Conservation (phyloP, 2,888 invertebrate genomes). For the Platynereis dumerilii region DNA sequence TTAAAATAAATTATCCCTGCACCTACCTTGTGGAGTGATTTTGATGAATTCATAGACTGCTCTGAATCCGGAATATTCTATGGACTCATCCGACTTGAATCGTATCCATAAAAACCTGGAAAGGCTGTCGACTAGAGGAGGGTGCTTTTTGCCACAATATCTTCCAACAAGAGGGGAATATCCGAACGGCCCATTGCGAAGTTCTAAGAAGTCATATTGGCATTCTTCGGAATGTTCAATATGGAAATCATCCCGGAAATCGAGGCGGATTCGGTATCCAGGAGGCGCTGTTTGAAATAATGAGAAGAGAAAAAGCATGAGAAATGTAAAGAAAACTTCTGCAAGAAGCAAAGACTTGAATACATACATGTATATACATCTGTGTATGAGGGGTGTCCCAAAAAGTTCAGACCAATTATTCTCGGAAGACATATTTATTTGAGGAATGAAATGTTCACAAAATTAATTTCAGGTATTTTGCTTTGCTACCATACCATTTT, state of each 20-base stretch:
- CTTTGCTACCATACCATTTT: no score
- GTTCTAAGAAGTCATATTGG: conserved; percentile 81
- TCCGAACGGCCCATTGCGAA: conserved; percentile 82
- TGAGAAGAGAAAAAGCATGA: not conserved
- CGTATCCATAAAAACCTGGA: conserved; percentile 79
- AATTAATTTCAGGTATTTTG: no score
- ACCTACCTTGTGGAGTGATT: conserved; percentile 13
- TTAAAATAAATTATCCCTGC: no score
- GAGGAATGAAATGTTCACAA: no score
- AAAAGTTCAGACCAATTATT: no score
- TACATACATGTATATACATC: no score
- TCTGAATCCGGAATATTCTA: conserved; percentile 79
- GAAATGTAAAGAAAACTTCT: no score
- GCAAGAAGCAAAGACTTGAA: no score
- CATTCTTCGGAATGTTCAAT: conserved; percentile 72
- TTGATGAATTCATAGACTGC: conserved; percentile 71
- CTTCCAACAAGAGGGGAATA: conserved; percentile 64
- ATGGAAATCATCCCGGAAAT: conserved; percentile 81
- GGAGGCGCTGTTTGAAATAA: conserved; percentile 58
- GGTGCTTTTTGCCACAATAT: conserved; percentile 77
- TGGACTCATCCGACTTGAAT: conserved; percentile 81
- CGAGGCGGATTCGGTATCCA: conserved; percentile 71
- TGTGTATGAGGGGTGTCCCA: no score
- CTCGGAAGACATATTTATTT: no score
- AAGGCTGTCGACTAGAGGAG: conserved; percentile 76